Base-by-base conservation (phyloP, 2,113 vertebrate genomes). In the Zosterops pallidus region DNA sequence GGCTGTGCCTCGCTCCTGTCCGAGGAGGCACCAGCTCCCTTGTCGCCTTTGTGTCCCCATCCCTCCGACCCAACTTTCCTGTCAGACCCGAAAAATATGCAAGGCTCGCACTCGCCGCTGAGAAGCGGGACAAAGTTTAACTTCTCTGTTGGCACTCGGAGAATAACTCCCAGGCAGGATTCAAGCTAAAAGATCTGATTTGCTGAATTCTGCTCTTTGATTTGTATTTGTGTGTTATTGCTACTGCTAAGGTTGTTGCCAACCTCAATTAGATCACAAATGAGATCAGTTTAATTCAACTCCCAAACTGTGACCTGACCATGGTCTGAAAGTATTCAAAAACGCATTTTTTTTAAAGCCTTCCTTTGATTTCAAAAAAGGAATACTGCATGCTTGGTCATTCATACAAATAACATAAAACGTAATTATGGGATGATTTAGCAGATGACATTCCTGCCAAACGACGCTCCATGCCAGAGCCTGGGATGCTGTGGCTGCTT, bases 321-420 rank as follows among this genome's bases (percentile, higher is more conserved):
- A 92, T 96, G 97, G 96, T 98, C 97, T 98, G 96, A 98, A 98
- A 98, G 97, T 98, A 98, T 97, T 97, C 97, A 97, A 97, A 98
- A 98, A 96, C 95, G 96, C 92, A 62, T 97, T 98, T 98, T 97
- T 35, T 39, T 39, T 39, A 39, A 97, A 98, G 97, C 97, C 97
- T 98, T 95, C 93, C 95, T 98, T 98, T 98, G 97, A 98, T 98
- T 98, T 98, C 97, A 79, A 97, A 39, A 97, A 97, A 98, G 98
- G 97, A 98, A 97, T 97, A 97, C 97, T 98, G 97, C 97, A 97
- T 97, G 97, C 98, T 98, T 98, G 97, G 97, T 97, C 95, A 95
- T 98, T 98, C 98, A 98, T 97, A 98, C 96, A 97, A 98, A 98
- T 98, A 98, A 98, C 98, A 98, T 98, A 98, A 98, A 98, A 97